Base-by-base conservation (phyloP, 37 sponge, comb jelly and placozoan species). In the Aphrocallistes beatrix region DNA sequence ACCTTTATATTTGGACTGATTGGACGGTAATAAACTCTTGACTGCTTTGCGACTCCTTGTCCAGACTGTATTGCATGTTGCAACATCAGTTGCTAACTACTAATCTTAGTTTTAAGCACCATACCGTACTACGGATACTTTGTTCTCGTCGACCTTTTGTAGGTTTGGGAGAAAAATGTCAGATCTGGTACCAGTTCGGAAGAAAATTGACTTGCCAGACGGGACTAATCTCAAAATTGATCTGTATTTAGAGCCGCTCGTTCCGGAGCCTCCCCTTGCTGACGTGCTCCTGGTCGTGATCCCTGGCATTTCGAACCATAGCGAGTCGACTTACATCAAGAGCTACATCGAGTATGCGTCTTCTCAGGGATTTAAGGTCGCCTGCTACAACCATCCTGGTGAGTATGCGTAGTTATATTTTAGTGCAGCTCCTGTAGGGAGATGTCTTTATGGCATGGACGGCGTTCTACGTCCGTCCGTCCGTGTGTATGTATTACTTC, bases 321-420 rank as follows among this genome's bases (percentile, higher is more conserved):
- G 86, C 38, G 92, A 93, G 38, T 47, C 87, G 1, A 28, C 49
- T 50, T 97, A 93, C 82, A 83, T 95, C 30, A 81, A 87, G 38
- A 39, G 88, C 0, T 87, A 90, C 36, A 50, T 87, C 0, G 21
- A 39, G 21, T 48, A 88, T 37, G 83, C 50, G 0, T 42, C 51
- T 30, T 30, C 30, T 9, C 17, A 81, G 47, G 92, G 96, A 0
- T 88, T 87, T 84, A 84, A 91, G 1, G 92, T 93, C 37, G 89
- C 89, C 0, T 89, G 93, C 23, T 39, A 92, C 42, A 97, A 97
- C 83, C 99, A 97, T 50, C 45, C 89, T 10, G 99, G 99, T 38
- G 86, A 87, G 10, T n/a, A n/a, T n/a, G n/a, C n/a, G n/a, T n/a
- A n/a, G n/a, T n/a, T n/a, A n/a, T n/a, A n/a, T n/a, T n/a, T n/a